Evolutionary conservation across 2,888 invertebrate species (phyloP), one percentile per base, ranked within the genome.

Genomic region (Thysanoteuthis rhombus): DNA sequence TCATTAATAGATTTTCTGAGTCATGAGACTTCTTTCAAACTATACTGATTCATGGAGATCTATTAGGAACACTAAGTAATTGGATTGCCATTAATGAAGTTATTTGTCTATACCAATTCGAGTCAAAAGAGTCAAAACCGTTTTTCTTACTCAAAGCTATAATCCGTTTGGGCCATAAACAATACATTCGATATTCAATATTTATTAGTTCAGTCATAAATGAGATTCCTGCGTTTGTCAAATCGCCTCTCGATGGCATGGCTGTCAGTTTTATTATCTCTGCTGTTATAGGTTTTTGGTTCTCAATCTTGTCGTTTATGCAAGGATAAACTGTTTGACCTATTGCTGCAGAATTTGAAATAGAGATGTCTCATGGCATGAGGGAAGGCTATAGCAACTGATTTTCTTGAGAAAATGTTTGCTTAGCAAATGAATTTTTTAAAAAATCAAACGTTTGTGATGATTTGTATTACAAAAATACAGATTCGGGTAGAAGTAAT

Each of bases 261-360:
- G n/a, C n/a, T 75, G 75, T 75, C 75, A 75, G 75, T 75, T 75
- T 75, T 75, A 75, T 75, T 75, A 75, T 75, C n/a, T 75, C n/a
- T n/a, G 28, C 25, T 58, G 22, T 75, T n/a, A 75, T 75, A 75
- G 75, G n/a, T 3, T 75, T n/a, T 75, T n/a, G n/a, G n/a, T 75
- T 16, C 1, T 3, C 52, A 28, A 25, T 22, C 16, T 42, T 42
- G 42, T 42, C 8, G 10, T 12, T 0, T 16, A 42, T 42, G 42
- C 42, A 42, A 58, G 58, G 0, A 58, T 25, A 32, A n/a, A n/a
- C 58, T 58, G 58, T 58, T 58, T 58, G 58, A 58, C 58, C 58
- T 58, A 32, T 58, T 32, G 25, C 32, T 58, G 32, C 32, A n/a
- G n/a, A n/a, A n/a, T 45, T 45, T 45, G 45, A 1, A 8, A 45